Evolutionary conservation across 2,113 vertebrate genomes (phyloP).

Genomic region (Haemorhous mexicanus): DNA sequence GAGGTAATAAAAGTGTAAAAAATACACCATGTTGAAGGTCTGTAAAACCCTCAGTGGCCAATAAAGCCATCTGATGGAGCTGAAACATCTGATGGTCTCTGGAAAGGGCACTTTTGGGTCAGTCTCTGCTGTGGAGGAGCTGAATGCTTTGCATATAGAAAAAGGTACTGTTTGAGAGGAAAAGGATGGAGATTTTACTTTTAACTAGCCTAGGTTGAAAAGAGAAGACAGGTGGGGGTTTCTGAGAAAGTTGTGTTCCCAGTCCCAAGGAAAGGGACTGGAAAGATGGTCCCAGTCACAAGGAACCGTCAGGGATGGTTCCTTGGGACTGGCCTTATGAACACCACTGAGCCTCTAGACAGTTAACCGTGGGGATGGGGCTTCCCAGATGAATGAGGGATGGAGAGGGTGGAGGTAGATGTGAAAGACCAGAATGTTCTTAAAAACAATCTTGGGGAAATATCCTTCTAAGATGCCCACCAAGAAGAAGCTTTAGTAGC

Average conservation of each 20-base stretch:
- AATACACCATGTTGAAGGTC: background rate
- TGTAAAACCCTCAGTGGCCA: background rate
- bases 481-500: background rate
- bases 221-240: background rate
- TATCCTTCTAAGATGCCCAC: background rate
- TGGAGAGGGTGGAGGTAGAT: background rate
- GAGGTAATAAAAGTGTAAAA: background rate
- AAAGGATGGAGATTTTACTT: background rate
- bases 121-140: background rate
- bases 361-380: background rate
- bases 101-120: background rate
- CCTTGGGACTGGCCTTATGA: background rate
- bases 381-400: background rate
- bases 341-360: background rate
- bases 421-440: background rate
- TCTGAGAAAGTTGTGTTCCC: background rate
- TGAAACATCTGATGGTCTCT: background rate
- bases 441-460: background rate
- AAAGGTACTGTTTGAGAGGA: background rate
- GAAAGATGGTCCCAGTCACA: too few relatives aligned
- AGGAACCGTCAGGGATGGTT: background rate
- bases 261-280: too few relatives aligned
- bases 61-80: background rate
- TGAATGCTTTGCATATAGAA: background rate
- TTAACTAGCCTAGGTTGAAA: background rate